These are phyloP conservation scores for Lutra lutra DNA, from an alignment of 2,797 vertebrate species.

Conservation along the genomic window DNA sequence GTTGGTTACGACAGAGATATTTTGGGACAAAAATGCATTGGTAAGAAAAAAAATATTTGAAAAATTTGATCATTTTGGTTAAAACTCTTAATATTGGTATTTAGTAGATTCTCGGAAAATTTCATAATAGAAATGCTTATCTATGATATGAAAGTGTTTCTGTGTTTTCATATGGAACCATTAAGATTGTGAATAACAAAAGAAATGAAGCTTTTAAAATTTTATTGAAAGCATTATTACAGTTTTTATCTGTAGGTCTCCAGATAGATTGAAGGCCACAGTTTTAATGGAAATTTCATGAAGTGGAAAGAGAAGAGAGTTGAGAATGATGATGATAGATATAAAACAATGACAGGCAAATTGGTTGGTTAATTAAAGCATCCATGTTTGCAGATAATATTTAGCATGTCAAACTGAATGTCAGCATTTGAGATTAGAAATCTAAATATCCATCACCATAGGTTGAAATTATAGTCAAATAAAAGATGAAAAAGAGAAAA, in stretches of 20 bases:
- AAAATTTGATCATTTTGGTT: background rate
- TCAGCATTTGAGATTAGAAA: background rate
- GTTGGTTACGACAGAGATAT: background rate
- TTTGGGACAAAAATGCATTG: background rate
- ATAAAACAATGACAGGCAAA: conserved; percentile 13
- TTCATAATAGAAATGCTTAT: background rate
- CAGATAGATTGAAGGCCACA: background rate
- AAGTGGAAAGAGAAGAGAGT: conserved; percentile 29
- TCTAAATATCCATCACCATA: conserved; percentile 5
- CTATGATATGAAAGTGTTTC: background rate
- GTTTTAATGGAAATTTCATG: conserved; percentile 45
- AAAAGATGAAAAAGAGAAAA: background rate
- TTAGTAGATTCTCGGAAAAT: background rate
- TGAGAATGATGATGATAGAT: background rate
- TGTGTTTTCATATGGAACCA: background rate
- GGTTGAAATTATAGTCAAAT: background rate
- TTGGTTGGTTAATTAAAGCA: conserved; percentile 38
- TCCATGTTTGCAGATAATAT: conserved; percentile 8
- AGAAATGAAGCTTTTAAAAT: conserved; percentile 20
- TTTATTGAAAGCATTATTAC: background rate
- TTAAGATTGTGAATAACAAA: background rate
- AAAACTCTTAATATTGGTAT: background rate
- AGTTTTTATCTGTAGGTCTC: conserved; percentile 15
- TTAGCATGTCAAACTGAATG: background rate
- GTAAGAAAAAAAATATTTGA: background rate